Base-by-base conservation (phyloP, 2,113 vertebrate species). In the Halichoerus grypus region DNA sequence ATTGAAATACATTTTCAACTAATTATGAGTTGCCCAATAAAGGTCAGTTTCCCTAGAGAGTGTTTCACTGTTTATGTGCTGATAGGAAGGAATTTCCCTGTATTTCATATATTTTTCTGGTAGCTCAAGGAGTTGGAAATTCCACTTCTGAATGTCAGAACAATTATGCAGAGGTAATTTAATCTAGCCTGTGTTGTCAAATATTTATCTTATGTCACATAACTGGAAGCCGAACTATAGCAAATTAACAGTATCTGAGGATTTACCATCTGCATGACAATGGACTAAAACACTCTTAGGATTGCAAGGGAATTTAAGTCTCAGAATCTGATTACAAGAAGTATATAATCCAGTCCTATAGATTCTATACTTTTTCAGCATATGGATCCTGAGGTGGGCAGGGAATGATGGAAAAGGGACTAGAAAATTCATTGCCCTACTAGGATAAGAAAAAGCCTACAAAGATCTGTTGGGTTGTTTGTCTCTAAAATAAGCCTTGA, bases 401-500 rank as follows among this genome's bases (percentile, higher is more conserved):
- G 72, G n/a, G 71, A 55, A 59, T 82, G 57, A 26, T 77, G 26
- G 22, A 36, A 88, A 96, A 89, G 15, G 31, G 57, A 33, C 53
- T n/a, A 55, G 65, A 72, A 24, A 89, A 77, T 18, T n/a, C 49
- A 65, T 55, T 65, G 59, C 14, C 33, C 51, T 72, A 21, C 9
- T 53, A 53, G 63, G 51, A 61, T 59, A 92, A 90, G 28, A 59
- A 77, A 96, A 71, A 77, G 13, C 55, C 82, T 81, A 39, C 31
- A 83, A 92, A 49, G 31, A 63, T 77, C 46, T 80, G 3, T 69
- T 92, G 65, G n/a, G 13, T 85, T 96, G 65, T 92, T 95, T 93
- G 57, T 59, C 59, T 85, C 79, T 96, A 59, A 93, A 96, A 94
- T 76, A 96, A 83, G 33, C 18, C 39, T 97, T 81, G 26, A 53